Evolutionary conservation across 2,797 vertebrate species (phyloP).

Genomic region (Urosaurus nigricauda): DNA sequence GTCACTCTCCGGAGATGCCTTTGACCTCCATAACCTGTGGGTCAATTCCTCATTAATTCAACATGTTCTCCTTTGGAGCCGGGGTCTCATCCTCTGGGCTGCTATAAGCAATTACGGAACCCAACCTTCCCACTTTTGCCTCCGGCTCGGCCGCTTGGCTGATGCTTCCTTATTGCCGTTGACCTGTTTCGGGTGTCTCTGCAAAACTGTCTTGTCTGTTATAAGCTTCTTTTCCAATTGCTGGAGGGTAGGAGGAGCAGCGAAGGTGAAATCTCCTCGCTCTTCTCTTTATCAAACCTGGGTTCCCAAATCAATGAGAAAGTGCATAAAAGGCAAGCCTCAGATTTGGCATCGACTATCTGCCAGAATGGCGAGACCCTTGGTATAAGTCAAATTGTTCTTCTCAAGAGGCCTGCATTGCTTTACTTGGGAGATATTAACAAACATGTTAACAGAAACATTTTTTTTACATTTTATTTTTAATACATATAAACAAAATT

Average conservation of each 20-base stretch:
- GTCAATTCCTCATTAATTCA: background rate
- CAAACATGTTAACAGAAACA: no score
- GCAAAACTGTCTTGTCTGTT: background rate
- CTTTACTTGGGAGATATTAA: no score
- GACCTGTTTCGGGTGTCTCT: background rate
- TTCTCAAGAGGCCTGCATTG: rapidly evolving
- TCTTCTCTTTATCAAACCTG: background rate
- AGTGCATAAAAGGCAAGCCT: constrained; percentile 4
- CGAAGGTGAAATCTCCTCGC: constrained; percentile 15
- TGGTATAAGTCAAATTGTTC: background rate
- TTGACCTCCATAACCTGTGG: background rate
- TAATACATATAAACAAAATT: no score
- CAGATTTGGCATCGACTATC: constrained; percentile 21
- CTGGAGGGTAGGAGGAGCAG: background rate
- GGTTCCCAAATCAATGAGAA: background rate
- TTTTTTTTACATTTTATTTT: no score
- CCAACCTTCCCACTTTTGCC: background rate
- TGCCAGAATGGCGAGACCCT: background rate
- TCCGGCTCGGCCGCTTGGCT: background rate
- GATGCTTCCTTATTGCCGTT: constrained; percentile 43
- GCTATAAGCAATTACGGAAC: background rate
- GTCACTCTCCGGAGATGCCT: background rate
- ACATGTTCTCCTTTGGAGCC: background rate
- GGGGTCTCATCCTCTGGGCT: background rate
- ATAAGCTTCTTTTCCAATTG: rapidly evolving